phyloP scores from a whole-genome alignment of 2,888 invertebrate genomes.

The Amphipoea oculea region DNA sequence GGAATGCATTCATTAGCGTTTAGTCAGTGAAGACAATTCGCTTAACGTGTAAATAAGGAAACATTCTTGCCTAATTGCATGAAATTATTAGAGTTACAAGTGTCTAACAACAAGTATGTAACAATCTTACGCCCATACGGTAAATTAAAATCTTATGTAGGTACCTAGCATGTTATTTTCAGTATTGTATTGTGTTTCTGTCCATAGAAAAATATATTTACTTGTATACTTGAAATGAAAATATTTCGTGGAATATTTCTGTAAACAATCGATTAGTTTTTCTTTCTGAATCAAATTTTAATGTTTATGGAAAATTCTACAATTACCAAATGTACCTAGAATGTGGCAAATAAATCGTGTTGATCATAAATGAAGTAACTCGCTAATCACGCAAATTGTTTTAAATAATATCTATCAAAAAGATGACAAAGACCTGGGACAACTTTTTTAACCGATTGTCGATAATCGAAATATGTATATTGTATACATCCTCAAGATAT shows the following conservation, averaged over 20 bases:
- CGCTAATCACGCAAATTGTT: neutral
- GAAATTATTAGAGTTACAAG: constrained; percentile 35
- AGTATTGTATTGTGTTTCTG: neutral
- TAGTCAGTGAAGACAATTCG: constrained; percentile 49
- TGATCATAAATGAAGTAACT: neutral
- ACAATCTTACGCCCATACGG: neutral
- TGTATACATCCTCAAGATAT: neutral
- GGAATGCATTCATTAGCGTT: constrained; percentile 47
- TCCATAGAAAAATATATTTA: neutral
- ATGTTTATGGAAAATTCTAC: neutral
- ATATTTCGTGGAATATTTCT: constrained; percentile 3
- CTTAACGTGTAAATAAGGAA: constrained; percentile 58
- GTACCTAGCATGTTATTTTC: neutral
- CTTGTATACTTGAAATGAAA: neutral
- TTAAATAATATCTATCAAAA: neutral
- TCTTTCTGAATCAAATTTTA: constrained; percentile 7
- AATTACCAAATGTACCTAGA: neutral
- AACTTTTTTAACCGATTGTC: neutral
- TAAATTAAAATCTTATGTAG: neutral
- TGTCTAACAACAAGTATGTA: constrained; percentile 2
- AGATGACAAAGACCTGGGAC: neutral
- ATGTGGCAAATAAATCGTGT: constrained; percentile 13
- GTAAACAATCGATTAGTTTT: constrained; percentile 11
- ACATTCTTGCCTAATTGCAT: constrained; percentile 57
- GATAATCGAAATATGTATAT: neutral